These are phyloP conservation scores for Oscheius sp. DNA, from an alignment of 2,888 invertebrate genomes.

Conservation along the genomic window DNA sequence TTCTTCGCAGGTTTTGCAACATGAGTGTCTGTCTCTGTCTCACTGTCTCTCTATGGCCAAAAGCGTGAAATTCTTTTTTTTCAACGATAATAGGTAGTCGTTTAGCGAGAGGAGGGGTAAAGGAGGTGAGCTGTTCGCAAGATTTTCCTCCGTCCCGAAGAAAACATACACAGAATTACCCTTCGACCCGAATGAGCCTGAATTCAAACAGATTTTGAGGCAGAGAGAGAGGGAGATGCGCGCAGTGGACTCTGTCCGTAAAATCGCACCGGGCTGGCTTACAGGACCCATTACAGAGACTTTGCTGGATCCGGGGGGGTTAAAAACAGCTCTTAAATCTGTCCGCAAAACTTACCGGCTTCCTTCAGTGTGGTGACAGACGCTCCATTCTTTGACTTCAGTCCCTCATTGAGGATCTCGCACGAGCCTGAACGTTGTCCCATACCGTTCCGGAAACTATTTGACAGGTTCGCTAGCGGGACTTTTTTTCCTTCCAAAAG, in stretches of 20 bases:
- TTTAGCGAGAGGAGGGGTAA: neutral
- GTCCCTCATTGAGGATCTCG: slow-evolving; percentile 25
- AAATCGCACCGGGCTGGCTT: neutral
- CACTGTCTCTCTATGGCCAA: too few relatives aligned
- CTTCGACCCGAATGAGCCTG: neutral
- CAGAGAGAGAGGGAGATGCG: neutral
- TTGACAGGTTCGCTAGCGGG: neutral
- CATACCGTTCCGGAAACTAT: neutral
- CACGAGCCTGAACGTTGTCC: slow-evolving; percentile 25
- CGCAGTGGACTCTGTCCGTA: neutral
- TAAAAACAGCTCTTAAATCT: too few relatives aligned
- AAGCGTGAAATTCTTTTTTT: too few relatives aligned
- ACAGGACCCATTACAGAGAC: too few relatives aligned
- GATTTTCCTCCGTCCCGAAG: neutral
- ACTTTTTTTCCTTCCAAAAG: slow-evolving; percentile 24
- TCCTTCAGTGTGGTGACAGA: slow-evolving; percentile 12
- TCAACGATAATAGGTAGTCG: neutral
- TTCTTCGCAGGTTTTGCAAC: too few relatives aligned
- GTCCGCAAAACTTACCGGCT: slow-evolving; percentile 24
- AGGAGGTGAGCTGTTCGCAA: neutral
- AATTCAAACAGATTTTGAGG: slow-evolving; percentile 27
- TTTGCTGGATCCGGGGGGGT: too few relatives aligned
- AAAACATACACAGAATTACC: slow-evolving; percentile 33
- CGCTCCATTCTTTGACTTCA: neutral
- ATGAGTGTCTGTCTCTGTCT: too few relatives aligned